These are phyloP conservation scores for Buceros bicornis DNA, from an alignment of 2,797 vertebrate species.

Conservation along the genomic window DNA sequence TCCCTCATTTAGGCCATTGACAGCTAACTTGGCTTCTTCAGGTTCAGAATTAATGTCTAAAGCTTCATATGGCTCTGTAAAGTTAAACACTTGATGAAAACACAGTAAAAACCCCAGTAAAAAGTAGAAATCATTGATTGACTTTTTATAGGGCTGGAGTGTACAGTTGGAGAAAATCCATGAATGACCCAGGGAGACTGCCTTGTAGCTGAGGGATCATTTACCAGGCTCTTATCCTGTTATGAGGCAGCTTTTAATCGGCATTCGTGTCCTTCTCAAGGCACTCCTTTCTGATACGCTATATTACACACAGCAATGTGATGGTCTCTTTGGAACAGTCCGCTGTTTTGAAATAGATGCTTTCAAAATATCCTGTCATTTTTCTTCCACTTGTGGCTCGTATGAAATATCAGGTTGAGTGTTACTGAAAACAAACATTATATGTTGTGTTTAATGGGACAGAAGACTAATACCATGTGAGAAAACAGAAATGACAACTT, in stretches of 20 bases:
- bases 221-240: background rate
- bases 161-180: background rate
- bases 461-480: conserved; percentile 13
- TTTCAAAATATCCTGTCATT: background rate
- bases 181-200: background rate
- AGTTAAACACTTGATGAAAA: background rate
- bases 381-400: background rate
- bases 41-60: background rate
- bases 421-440: background rate
- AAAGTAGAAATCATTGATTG: background rate
- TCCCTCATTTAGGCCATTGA: background rate
- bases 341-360: background rate
- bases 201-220: background rate
- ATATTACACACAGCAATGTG: background rate
- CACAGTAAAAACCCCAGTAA: background rate
- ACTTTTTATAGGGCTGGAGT: background rate
- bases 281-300: background rate
- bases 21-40: background rate
- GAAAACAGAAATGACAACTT: conserved; percentile 41
- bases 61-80: background rate
- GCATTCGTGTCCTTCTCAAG: background rate
- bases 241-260: background rate
- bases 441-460: background rate
- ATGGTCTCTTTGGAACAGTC: background rate
- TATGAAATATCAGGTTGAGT: background rate